Evolutionary conservation across 2,888 invertebrate genomes (phyloP), one percentile per base, ranked within the genome.

Genomic region (Chironomus tentans): DNA sequence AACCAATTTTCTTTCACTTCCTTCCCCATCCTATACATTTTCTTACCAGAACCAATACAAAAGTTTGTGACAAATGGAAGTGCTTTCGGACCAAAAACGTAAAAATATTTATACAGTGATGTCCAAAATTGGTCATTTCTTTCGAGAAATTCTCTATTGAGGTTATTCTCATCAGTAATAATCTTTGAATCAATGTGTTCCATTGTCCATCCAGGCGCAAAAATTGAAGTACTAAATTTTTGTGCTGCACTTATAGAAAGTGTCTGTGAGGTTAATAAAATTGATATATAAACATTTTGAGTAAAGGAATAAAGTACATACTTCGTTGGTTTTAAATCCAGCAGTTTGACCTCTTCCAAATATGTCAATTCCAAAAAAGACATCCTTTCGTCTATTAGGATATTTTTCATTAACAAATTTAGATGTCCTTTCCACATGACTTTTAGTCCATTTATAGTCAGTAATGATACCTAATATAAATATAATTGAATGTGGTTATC

Each of bases 121-220:
- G 87, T 86, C 94, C 94, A 95, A 80, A 93, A 89, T 48, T 88
- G 87, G 73, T 90, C 88, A 81, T 94, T 93, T 21, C 91, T 84
- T 77, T 87, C 82, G 68, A 88, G 81, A 81, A 91, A 92, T n/a
- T 24, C 18, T 0, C 22, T 47, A 48, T 74, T 74, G 3, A 24
- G 24, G 4, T 18, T n/a, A 50, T 21, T 12, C 65, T 82, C 84
- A 1, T 70, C 38, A 0, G 77, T 70, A 2, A 78, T 78, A 73
- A 81, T 82, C 5, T 46, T 47, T 46, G 80, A 81, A 15, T 69
- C 24, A 46, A 88, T 81, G 4, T 87, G 89, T 84, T 99, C 98
- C 82, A 92, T 91, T 0, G 93, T 92, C 98, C 98, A 99, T 12
- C 92, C 98, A 2, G 92, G 95, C 0, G 96, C 99, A 85, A 99